Conservation (phyloP, 1,140 invertebrate species). For the Drosophila bocqueti region DNA sequence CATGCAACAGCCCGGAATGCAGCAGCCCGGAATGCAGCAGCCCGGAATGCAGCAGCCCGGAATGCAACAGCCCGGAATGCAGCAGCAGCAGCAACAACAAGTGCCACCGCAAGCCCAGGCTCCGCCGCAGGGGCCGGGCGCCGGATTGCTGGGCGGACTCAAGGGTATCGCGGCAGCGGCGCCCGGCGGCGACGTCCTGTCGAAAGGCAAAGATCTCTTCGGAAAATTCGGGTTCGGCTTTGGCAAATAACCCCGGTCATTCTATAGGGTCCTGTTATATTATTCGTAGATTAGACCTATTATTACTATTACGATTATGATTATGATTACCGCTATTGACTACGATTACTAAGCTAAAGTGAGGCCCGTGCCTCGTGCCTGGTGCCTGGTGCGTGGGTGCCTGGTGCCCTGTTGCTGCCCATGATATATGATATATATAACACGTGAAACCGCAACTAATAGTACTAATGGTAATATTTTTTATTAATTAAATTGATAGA, state of each 20-base stretch:
- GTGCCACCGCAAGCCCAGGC: constrained; percentile 85
- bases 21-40: constrained; percentile 78
- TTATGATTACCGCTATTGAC: constrained; percentile 76
- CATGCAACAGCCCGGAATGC: constrained; percentile 72
- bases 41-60: constrained; percentile 72
- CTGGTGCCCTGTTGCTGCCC: constrained; percentile 33
- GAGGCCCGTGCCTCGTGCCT: constrained; percentile 17
- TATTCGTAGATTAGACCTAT: constrained; percentile 82
- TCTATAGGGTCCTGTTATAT: constrained; percentile 84
- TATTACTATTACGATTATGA: constrained; percentile 79
- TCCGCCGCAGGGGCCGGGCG: constrained; percentile 80
- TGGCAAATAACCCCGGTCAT: constrained; percentile 89
- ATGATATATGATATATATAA: constrained; percentile 48
- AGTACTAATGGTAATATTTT: constrained; percentile 78
- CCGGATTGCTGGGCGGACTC: constrained; percentile 79
- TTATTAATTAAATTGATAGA: constrained; percentile 82
- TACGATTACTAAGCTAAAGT: constrained; percentile 74
- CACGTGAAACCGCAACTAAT: constrained; percentile 65
- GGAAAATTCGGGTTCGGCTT: constrained; percentile 94
- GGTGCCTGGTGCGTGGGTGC: constrained; percentile 8
- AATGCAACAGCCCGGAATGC: constrained; percentile 75
- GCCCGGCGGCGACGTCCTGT: constrained; percentile 92
- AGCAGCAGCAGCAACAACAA: constrained; percentile 83
- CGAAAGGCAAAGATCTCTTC: constrained; percentile 96
- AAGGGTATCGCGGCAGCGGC: constrained; percentile 89